phyloP scores from a whole-genome alignment of 2,888 invertebrate genomes.

The Leucophenga maculata region DNA sequence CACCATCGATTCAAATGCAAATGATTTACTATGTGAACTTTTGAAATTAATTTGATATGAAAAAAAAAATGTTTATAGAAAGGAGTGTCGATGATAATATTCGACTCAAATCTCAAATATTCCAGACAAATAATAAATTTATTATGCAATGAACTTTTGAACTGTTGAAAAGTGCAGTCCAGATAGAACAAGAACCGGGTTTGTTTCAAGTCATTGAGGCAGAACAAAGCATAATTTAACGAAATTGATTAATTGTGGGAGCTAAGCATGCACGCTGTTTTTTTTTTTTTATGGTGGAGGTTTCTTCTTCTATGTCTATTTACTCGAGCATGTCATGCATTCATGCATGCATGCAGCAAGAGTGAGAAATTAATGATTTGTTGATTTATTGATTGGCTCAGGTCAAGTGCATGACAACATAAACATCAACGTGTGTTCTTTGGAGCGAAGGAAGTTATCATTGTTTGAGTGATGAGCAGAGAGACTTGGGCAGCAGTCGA shows the following conservation, averaged over 20 bases:
- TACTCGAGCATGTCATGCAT: constrained; percentile 39
- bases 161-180: background rate
- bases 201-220: constrained; percentile 52
- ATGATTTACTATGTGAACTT: constrained; percentile 55
- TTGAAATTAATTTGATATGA: constrained; percentile 58
- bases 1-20: constrained; percentile 30
- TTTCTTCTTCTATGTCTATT: constrained; percentile 15
- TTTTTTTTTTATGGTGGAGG: constrained; percentile 24
- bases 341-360: constrained; percentile 44
- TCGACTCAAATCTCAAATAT: background rate
- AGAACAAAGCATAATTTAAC: constrained; percentile 1
- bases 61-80: constrained; percentile 12
- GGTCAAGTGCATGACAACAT: constrained; percentile 65
- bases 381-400: constrained; percentile 69
- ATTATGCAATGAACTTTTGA: constrained; percentile 18
- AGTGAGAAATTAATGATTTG: constrained; percentile 68
- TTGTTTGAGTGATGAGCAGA: no score
- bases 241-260: constrained; percentile 70
- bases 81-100: constrained; percentile 6
- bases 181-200: background rate
- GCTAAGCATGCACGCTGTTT: constrained; percentile 62
- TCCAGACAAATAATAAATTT: constrained; percentile 24
- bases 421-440: constrained; percentile 31
- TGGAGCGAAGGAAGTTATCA: no score
- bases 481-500: no score